A percentile compares a stretch with the other conserved stretches of the same genome.
phyloP scores from a whole-genome alignment of 2,113 vertebrate species.

The Pelecanoides urinatrix region DNA sequence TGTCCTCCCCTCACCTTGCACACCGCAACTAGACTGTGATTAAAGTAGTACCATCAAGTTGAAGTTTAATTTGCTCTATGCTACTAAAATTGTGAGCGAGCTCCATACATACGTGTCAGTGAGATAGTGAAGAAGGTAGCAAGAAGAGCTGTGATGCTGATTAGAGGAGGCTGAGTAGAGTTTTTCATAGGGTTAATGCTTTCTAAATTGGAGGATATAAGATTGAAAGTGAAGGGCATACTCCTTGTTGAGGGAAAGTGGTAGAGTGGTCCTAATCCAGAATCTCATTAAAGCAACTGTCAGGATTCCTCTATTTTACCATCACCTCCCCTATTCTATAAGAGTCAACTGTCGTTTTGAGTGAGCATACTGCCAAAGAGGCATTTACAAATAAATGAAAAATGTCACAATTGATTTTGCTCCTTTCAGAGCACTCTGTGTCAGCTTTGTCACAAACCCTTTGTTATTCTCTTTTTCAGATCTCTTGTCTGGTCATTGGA shows the following conservation, averaged over 20 bases:
- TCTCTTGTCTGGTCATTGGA: constrained; percentile 77
- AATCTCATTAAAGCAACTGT: constrained; percentile 97
- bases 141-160: constrained; percentile 60
- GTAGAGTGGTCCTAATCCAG: constrained; percentile 86
- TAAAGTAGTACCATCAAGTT: neutral
- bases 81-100: neutral
- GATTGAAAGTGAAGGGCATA: constrained; percentile 86
- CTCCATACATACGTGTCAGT: constrained; percentile 13
- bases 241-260: constrained; percentile 78
- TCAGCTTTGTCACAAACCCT: constrained; percentile 95
- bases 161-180: constrained; percentile 74
- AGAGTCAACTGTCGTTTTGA: constrained; percentile 91
- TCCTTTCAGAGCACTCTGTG: constrained; percentile 79
- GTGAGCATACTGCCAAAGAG: constrained; percentile 90
- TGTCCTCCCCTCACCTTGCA: neutral
- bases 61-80: constrained; percentile 1
- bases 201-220: constrained; percentile 80
- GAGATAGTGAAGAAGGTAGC: constrained; percentile 16
- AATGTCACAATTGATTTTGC: constrained; percentile 98
- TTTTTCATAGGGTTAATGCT: constrained; percentile 82
- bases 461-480: constrained; percentile 86
- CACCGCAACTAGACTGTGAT: neutral
- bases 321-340: constrained; percentile 83
- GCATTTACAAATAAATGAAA: constrained; percentile 99
- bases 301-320: constrained; percentile 89